Evolutionary conservation across 2,888 invertebrate genomes (phyloP).

Genomic region (Pristionchus fissidentatus): DNA sequence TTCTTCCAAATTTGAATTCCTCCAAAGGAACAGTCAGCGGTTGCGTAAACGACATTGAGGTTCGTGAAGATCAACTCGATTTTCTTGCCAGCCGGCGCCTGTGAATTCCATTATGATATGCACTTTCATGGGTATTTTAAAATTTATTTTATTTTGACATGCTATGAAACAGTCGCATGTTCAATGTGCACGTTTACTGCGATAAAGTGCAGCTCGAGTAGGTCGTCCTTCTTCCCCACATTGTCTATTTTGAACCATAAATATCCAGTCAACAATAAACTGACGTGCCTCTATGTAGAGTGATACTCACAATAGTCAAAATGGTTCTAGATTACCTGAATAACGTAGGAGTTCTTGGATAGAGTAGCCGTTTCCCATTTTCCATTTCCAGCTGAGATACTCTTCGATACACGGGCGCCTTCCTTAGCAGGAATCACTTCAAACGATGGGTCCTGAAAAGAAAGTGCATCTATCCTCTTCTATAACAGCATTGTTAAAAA

Average conservation of each 20-base stretch:
- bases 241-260: neutral
- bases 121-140: too few species aligned
- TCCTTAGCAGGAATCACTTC: constrained; percentile 34
- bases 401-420: neutral
- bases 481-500: too few species aligned
- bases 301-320: too few species aligned
- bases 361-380: constrained; percentile 32
- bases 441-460: constrained; percentile 14
- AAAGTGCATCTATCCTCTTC: neutral
- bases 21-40: constrained; percentile 17
- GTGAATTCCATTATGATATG: too few species aligned
- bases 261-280: too few species aligned
- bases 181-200: too few species aligned
- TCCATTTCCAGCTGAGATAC: constrained; percentile 6
- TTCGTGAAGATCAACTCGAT: constrained; percentile 40
- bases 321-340: too few species aligned
- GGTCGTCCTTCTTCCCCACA: neutral
- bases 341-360: neutral
- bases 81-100: constrained; percentile 26
- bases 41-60: neutral
- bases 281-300: too few species aligned
- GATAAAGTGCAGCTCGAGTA: too few species aligned
- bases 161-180: too few species aligned
- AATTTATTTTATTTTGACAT: too few species aligned
- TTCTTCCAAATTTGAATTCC: constrained; percentile 34